Evolutionary conservation across 1,140 invertebrate genomes (phyloP).

Genomic region (Drosophila kanapiae): DNA sequence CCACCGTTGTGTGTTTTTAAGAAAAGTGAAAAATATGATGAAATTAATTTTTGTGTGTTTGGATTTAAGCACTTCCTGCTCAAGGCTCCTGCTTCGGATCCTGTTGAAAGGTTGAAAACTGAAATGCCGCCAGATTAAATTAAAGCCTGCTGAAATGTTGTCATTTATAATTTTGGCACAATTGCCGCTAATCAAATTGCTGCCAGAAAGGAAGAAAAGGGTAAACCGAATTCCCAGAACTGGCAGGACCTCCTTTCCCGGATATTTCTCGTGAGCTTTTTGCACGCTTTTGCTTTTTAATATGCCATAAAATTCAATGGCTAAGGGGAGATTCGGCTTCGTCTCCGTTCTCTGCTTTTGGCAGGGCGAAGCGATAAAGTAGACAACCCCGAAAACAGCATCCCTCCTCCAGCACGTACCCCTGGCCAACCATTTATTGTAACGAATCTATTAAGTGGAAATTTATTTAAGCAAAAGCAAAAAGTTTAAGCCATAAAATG

Average conservation of each 20-base stretch:
- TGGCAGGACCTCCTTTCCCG: background rate
- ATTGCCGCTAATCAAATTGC: slow-evolving; percentile 80
- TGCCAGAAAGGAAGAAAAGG: slow-evolving; percentile 36
- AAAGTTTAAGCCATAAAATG: slow-evolving; percentile 66
- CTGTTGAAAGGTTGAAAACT: slow-evolving; percentile 64
- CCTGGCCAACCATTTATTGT: slow-evolving; percentile 53
- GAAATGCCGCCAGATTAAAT: slow-evolving; percentile 75
- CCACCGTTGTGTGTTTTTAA: slow-evolving; percentile 40
- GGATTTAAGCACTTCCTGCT: slow-evolving; percentile 47
- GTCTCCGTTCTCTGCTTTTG: slow-evolving; percentile 35
- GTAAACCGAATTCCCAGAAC: slow-evolving; percentile 39
- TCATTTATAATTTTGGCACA: slow-evolving; percentile 81
- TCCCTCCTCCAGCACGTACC: background rate
- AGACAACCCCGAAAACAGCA: slow-evolving; percentile 58
- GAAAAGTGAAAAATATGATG: slow-evolving; percentile 81
- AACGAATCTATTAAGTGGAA: slow-evolving; percentile 83
- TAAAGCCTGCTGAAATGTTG: slow-evolving; percentile 80
- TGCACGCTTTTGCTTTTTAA: slow-evolving; percentile 62
- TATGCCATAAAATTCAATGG: slow-evolving; percentile 73
- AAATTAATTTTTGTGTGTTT: slow-evolving; percentile 81
- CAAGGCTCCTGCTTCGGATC: background rate
- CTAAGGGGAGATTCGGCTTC: slow-evolving; percentile 15
- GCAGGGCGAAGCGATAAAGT: slow-evolving; percentile 59
- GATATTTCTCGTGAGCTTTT: slow-evolving; percentile 38
- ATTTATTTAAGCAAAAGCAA: slow-evolving; percentile 74